Evolutionary conservation across 2,113 vertebrate genomes (phyloP).

Genomic region (Bettongia penicillata): DNA sequence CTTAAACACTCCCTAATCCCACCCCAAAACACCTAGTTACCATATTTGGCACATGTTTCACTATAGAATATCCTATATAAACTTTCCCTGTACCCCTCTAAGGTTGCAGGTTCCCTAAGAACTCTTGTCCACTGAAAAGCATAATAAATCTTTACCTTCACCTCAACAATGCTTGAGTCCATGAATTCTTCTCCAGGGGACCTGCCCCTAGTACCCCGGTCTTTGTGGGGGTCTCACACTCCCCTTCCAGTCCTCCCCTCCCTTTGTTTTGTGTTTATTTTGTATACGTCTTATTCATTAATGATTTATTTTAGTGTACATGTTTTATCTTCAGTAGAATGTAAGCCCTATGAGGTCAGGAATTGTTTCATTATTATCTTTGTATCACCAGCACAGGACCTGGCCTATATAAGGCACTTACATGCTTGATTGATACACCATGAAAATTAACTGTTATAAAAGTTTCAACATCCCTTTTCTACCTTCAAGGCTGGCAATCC

Average conservation of each 20-base stretch:
- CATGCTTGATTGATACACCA: constrained; percentile 25
- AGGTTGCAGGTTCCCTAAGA: too few species aligned
- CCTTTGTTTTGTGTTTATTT: background rate
- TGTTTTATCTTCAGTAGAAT: background rate
- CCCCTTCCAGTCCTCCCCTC: background rate
- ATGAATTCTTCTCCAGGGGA: too few species aligned
- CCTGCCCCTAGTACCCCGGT: too few species aligned
- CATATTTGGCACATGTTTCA: too few species aligned
- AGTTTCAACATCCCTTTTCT: background rate
- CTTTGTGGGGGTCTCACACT: too few species aligned
- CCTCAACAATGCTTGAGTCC: too few species aligned
- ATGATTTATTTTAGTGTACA: background rate
- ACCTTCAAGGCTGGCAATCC: constrained; percentile 9
- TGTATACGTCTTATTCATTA: background rate
- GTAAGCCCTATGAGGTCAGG: background rate
- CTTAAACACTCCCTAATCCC: too few species aligned
- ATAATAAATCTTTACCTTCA: too few species aligned
- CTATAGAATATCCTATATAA: too few species aligned
- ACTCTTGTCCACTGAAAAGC: too few species aligned
- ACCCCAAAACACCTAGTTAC: too few species aligned
- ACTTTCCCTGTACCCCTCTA: too few species aligned
- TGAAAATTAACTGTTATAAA: constrained; percentile 22
- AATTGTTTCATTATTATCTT: background rate
- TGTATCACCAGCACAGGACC: background rate
- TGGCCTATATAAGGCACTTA: constrained; percentile 22